Percentiles rank a stretch among this genome's conserved stretches.
These are phyloP conservation scores for Tadarida brasiliensis DNA, from an alignment of 2,797 vertebrate genomes.

Conservation along the genomic window DNA sequence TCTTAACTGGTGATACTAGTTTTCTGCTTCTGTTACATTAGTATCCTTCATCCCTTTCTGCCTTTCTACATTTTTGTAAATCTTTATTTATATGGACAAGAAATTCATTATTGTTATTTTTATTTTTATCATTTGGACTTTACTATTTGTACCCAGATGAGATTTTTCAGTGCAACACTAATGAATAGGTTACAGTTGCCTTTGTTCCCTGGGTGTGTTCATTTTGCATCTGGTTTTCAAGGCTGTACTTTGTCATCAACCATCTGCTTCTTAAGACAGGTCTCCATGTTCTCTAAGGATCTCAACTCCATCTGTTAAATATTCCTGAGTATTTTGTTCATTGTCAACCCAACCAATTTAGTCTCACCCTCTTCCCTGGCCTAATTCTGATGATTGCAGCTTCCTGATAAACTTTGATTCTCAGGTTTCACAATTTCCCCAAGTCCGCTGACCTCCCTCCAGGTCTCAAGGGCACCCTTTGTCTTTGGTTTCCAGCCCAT, in stretches of 20 bases:
- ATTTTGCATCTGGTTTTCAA: slow-evolving; percentile 61
- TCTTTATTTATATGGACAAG: not conserved
- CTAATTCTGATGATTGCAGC: not conserved
- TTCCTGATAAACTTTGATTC: slow-evolving; percentile 12
- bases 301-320: slow-evolving; percentile 44
- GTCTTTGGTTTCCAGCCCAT: not conserved
- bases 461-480: not conserved
- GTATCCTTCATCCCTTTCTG: not conserved
- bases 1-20: not conserved
- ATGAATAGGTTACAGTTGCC: not conserved
- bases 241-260: slow-evolving; percentile 43
- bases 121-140: not conserved
- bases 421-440: not conserved
- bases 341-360: not conserved
- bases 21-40: not conserved
- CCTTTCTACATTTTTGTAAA: not conserved
- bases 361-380: not conserved
- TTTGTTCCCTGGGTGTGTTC: not conserved
- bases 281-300: slow-evolving; percentile 41
- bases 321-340: slow-evolving; percentile 10
- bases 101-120: not conserved
- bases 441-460: not conserved
- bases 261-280: slow-evolving; percentile 51
- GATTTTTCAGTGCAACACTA: not conserved
- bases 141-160: not conserved